A percentile compares a stretch with the other conserved stretches of the same genome.
Conservation (phyloP, 2,797 vertebrate genomes). For the Crenichthys baileyi region DNA sequence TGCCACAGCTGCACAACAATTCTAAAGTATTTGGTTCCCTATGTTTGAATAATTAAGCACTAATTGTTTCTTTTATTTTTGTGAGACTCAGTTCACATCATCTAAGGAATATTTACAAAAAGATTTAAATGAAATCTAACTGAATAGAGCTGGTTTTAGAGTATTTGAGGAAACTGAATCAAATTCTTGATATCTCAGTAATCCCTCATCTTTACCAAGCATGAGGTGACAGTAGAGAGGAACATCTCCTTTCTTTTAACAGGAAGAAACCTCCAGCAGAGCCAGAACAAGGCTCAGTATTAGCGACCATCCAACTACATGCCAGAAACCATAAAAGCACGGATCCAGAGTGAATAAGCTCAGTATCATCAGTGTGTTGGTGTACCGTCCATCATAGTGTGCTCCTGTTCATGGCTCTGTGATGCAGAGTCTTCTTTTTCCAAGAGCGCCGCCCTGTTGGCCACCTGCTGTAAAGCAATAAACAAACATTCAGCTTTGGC, state of each 20-base stretch:
- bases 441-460: conserved; percentile 24
- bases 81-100: background rate
- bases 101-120: background rate
- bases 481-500: conserved; percentile 4
- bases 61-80: background rate
- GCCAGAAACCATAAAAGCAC: too few species aligned
- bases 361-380: background rate
- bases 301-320: too few species aligned
- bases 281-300: background rate
- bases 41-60: background rate
- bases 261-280: background rate
- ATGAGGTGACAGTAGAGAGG: background rate
- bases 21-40: background rate
- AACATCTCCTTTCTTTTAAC: background rate
- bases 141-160: background rate
- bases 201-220: background rate
- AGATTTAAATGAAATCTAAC: background rate
- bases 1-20: background rate
- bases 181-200: background rate
- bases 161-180: background rate
- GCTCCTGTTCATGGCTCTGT: conserved; percentile 38
- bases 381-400: conserved; percentile 51
- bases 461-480: conserved; percentile 31
- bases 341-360: background rate
- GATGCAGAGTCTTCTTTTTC: conserved; percentile 52